phyloP scores from a whole-genome alignment of 2,888 invertebrate genomes.

The Copidosoma aretas region DNA sequence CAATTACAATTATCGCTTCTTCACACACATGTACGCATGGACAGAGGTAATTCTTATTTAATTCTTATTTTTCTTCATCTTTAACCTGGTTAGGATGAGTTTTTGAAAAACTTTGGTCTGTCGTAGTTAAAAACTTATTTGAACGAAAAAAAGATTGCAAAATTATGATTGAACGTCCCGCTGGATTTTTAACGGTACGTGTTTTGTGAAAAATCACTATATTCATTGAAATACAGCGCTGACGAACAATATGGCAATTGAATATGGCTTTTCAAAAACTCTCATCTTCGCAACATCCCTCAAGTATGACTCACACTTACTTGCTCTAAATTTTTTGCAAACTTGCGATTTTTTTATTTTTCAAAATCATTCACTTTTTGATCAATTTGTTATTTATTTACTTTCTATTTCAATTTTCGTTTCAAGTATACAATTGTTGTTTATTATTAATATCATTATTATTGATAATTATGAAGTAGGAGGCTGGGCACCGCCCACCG shows the following conservation, averaged over 20 bases:
- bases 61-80: constrained; percentile 9
- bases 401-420: constrained; percentile 29
- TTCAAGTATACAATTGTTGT: constrained; percentile 57
- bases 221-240: no score
- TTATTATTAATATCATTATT: background rate
- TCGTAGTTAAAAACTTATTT: no score
- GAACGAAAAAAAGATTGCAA: no score
- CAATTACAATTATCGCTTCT: constrained; percentile 22
- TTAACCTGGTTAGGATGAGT: constrained; percentile 17
- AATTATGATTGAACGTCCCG: no score
- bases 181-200: no score
- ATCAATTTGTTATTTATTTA: constrained; percentile 2
- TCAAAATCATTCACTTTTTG: background rate
- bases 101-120: constrained; percentile 33
- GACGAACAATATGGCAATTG: no score
- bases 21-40: constrained; percentile 47
- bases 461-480: constrained; percentile 56
- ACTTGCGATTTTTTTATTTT: constrained; percentile 17
- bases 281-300: constrained; percentile 8
- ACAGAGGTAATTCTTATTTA: constrained; percentile 43
- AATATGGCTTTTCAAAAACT: constrained; percentile 35
- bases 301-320: no score
- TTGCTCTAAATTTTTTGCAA: constrained; percentile 33
- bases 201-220: no score
- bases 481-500: constrained; percentile 64